phyloP scores from a whole-genome alignment of 1,140 invertebrate species.

The Drosophila mauritiana region DNA sequence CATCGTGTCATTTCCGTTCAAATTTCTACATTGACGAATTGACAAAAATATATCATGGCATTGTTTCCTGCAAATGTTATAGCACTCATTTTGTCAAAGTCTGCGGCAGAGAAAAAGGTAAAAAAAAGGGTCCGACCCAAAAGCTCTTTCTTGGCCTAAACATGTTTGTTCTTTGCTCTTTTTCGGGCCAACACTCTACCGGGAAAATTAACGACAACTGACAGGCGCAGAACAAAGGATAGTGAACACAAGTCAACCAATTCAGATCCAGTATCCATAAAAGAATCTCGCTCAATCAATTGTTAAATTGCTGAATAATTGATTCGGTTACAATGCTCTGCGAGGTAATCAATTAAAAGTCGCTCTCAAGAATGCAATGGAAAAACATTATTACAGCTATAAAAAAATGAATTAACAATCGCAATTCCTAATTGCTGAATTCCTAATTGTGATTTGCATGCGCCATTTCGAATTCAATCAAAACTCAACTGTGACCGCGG shows the following conservation, averaged over 20 bases:
- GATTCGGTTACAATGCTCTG: conserved; percentile 30
- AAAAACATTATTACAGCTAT: conserved; percentile 40
- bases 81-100: conserved; percentile 71
- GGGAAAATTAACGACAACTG: conserved; percentile 23
- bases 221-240: conserved; percentile 21
- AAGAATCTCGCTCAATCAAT: conserved; percentile 51
- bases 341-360: conserved; percentile 59
- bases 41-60: conserved; percentile 46
- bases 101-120: conserved; percentile 46
- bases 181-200: neutral
- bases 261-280: conserved; percentile 27
- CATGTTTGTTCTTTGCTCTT: neutral
- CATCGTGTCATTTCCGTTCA: conserved; percentile 33
- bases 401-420: conserved; percentile 14
- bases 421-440: no score
- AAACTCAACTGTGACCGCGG: conserved; percentile 14
- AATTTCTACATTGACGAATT: conserved; percentile 53
- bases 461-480: conserved; percentile 40
- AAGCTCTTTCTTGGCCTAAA: conserved; percentile 7
- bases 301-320: conserved; percentile 56
- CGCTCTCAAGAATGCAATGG: conserved; percentile 43
- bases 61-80: conserved; percentile 50
- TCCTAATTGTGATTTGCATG: conserved; percentile 56
- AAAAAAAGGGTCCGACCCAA: conserved; percentile 24
- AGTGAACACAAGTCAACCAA: conserved; percentile 1